Evolutionary conservation across 2,888 invertebrate species (phyloP), one percentile per base, ranked within the genome.

Genomic region (Steinernema scapterisci): DNA sequence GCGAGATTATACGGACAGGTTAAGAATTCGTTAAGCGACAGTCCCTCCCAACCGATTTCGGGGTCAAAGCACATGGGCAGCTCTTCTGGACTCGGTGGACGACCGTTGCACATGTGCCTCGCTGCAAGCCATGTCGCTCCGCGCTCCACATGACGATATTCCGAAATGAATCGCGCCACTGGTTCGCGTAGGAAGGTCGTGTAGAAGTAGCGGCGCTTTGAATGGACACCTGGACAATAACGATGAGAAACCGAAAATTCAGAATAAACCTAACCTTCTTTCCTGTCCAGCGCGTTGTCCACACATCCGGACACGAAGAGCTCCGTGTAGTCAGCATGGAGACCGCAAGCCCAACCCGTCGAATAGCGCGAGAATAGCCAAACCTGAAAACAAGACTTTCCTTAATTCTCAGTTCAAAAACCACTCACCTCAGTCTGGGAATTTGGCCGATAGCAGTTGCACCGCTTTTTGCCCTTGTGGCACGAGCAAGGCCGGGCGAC

Each of bases 291-390:
- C 87, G 94, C 94, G 31, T 92, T 92, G 87, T 96, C 94, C 48
- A 95, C 95, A 89, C 96, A 96, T 83, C 91, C 91, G 11, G 94
- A 95, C 27, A 80, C 86, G 19, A 82, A 81, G 81, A 99, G 89
- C 90, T 99, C 97, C 1, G 97, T 97, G 93, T 95, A 97, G 90
- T 97, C 97, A 0, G 90, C 89, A 82, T 90, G 90, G 70, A 99
- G 91, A 73, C 99, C 99, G 89, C 99, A 99, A 88, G 83, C 94
- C 96, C 96, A 96, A 82, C 96, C 96, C 31, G 95, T 96, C 72
- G 95, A 95, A 90, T 95, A 96, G 87, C 96, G 92, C 88, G 95
- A 95, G 90, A 99, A 97, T 82, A 99, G 91, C 97, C 97, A 99
- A 89, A 93, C 93, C 90, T 84, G 45, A 75, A 81, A 78, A 54